Percentiles rank a stretch among this genome's conserved stretches.
phyloP scores from a whole-genome alignment of 2,113 vertebrate genomes.

The Piliocolobus tephrosceles region DNA sequence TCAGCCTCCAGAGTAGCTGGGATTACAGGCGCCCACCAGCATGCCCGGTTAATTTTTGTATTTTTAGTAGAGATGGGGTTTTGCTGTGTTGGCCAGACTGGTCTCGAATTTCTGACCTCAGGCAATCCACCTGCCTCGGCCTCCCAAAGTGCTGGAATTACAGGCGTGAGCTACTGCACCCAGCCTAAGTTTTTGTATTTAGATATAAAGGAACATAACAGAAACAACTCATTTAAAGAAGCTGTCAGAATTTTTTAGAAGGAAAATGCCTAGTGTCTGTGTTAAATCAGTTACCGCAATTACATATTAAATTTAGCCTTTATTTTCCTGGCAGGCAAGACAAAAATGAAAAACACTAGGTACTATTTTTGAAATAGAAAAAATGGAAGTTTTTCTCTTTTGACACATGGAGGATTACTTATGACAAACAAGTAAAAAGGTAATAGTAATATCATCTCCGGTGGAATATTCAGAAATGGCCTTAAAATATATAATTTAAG shows the following conservation, averaged over 20 bases:
- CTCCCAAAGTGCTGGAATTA: no score
- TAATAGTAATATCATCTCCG: background rate
- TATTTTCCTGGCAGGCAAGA: background rate
- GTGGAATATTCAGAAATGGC: background rate
- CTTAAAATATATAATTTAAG: background rate
- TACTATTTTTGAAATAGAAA: background rate
- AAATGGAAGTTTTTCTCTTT: background rate
- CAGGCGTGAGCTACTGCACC: no score
- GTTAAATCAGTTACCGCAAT: background rate
- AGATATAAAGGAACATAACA: background rate
- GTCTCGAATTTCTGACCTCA: no score
- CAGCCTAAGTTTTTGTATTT: no score
- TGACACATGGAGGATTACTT: background rate
- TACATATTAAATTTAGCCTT: background rate
- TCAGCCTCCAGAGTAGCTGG: no score
- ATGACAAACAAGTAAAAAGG: background rate
- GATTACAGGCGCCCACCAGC: no score
- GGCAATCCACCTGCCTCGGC: no score
- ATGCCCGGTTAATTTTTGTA: no score
- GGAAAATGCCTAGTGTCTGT: background rate
- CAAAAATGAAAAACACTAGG: background rate
- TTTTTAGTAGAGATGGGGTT: no score
- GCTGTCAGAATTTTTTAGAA: background rate
- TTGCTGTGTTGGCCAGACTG: no score
- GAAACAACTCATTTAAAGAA: slow-evolving; percentile 8